Conservation (phyloP, 2,888 invertebrate genomes). For the Mayetiola destructor region DNA sequence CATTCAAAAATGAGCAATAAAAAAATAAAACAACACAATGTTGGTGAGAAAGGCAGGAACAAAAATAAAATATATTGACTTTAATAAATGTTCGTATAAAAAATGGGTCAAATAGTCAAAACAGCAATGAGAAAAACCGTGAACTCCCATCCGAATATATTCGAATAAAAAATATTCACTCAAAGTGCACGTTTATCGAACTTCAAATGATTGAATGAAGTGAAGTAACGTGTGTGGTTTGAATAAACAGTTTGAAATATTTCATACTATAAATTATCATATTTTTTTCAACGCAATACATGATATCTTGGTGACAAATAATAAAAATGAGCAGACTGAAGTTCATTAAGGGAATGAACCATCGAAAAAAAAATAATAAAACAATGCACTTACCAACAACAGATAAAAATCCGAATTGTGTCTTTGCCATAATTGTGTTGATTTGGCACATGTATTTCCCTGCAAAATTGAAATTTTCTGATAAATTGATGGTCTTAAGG, state of each 20-base stretch:
- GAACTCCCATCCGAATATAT: background rate
- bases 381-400: slow-evolving; percentile 66
- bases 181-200: no score
- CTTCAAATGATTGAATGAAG: background rate
- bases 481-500: no score
- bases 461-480: no score
- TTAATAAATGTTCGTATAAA: background rate
- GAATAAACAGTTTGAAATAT: slow-evolving; percentile 4
- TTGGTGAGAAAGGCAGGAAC: background rate
- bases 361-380: background rate
- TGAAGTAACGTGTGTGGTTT: background rate
- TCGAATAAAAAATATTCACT: background rate
- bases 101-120: slow-evolving; percentile 3
- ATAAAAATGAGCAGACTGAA: no score
- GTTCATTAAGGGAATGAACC: no score
- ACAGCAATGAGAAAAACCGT: background rate
- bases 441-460: slow-evolving; percentile 66
- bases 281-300: background rate
- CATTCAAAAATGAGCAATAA: no score
- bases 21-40: background rate
- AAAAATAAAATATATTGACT: slow-evolving; percentile 1
- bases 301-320: no score
- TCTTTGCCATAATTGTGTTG: slow-evolving; percentile 83
- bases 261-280: slow-evolving; percentile 1
- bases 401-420: slow-evolving; percentile 80